Base-by-base conservation (phyloP, 1,140 invertebrate species). In the Drosophila fuyamai region DNA sequence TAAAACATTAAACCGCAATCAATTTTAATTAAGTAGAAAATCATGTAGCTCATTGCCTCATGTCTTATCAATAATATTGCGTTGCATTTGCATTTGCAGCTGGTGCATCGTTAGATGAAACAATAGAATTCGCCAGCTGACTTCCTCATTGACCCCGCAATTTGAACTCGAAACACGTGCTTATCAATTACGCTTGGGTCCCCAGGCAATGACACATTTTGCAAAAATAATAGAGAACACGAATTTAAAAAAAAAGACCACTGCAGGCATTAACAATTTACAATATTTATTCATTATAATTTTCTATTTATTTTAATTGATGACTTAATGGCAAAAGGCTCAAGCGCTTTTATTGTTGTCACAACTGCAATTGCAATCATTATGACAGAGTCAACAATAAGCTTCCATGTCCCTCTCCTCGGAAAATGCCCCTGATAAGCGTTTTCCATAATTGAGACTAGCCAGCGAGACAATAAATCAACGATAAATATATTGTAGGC, bases 271-370 rank as follows among this genome's bases (percentile, higher is more conserved):
- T 77, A 40, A 46, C 67, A 76, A 55, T 51, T 77, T 54, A 47
- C 53, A 48, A 61, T 76, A 88, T 82, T 79, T 79, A 79, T 86
- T 88, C 67, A 65, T 77, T 75, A 88, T 82, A 73, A 79, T 83
- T 88, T 72, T 67, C 79, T 89, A 88, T 88, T 83, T 88, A 89
- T 88, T 88, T 88, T 83, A 88, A 88, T 88, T 88, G 83, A 88
- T 88, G 84, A 83, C 76, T 88, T 88, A 89, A 89, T 88, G 79
- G 65, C 76, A 50, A 79, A 51, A 70, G 36, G 50, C 71, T 77
- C 41, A 79, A 76, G 72, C 60, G 82, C 57, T 72, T 75, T 76
- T 79, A 81, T 81, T 86, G 74, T 86, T 86, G 82, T 86, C 82
- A 74, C 71, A 88, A 88, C 71, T 88, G 62, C 61, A 81, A 85